Base-by-base conservation (phyloP, 1,140 invertebrate species). In the Phymorhynchus buccinoides region DNA sequence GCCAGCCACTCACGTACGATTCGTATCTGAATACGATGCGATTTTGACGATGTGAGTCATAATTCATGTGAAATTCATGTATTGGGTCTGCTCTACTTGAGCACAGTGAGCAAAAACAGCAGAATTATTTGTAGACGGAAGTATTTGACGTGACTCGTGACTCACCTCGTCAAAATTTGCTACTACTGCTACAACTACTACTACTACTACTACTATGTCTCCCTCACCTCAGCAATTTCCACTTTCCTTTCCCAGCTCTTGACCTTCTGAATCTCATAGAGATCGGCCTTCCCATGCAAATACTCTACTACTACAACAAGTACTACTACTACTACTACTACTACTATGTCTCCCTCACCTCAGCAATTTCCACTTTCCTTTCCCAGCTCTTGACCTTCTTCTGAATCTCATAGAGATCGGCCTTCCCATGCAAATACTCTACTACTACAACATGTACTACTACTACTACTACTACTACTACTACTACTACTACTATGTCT, bases 191-290 rank as follows among this genome's bases (percentile, higher is more conserved):
- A 30, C 4, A 77, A 44, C 66, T 12, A 9, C 22, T 52, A 22
- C 22, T 52, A 52, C 48, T 52, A 22, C 48, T 22, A 52, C 48
- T 12, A 52, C 48, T 41, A 3, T 30, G 0, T 80, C 44, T 35
- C 22, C 77, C 56, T 87, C 91, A 93, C 93, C 84, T 93, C 91
- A 30, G 92, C 93, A 86, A 94, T 94, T 87, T 93, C 93, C 27
- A 94, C 93, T 89, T 94, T 94, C 83, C 93, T 90, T 83, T 93
- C 92, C 93, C 93, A 94, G 86, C 90, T 93, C 86, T 92, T 92
- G 9, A 93, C 90, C 87, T 93, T 93, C 85, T 92, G 88, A 1
- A 93, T 79, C 86, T 93, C 92, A 86, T 93, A 93, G 32, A 93
- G 84, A 80, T 92, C 89, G 44, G 92, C 92, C 80, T 92, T 93